A percentile compares a stretch with the other conserved stretches of the same genome.
These are phyloP conservation scores for Coreius guichenoti DNA, from an alignment of 2,797 vertebrate species.

Conservation along the genomic window DNA sequence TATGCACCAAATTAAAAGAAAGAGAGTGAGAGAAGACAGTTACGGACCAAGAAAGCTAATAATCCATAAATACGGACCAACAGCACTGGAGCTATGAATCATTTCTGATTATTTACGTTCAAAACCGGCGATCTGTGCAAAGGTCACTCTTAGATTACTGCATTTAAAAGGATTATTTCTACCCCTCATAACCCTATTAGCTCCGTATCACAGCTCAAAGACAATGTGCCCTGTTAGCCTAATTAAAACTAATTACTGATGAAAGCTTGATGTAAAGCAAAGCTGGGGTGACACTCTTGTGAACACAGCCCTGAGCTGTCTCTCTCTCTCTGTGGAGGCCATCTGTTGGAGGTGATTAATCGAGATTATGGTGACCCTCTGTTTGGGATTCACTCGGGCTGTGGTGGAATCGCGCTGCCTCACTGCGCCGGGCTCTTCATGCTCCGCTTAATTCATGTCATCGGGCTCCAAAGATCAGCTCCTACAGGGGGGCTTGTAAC, in stretches of 20 bases:
- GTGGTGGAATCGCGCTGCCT: neutral
- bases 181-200: constrained; percentile 70
- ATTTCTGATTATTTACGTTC: constrained; percentile 75
- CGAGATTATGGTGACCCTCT: constrained; percentile 41
- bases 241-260: constrained; percentile 79
- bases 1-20: constrained; percentile 39
- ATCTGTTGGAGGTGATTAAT: constrained; percentile 52
- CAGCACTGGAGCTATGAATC: constrained; percentile 67
- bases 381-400: constrained; percentile 22
- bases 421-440: constrained; percentile 11
- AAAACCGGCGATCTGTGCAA: constrained; percentile 68
- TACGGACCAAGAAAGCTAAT: constrained; percentile 63
- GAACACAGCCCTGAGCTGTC: constrained; percentile 57
- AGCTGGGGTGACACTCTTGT: constrained; percentile 46
- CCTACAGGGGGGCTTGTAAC: constrained; percentile 21
- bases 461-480: constrained; percentile 25
- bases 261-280: constrained; percentile 68
- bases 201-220: constrained; percentile 69
- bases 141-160: constrained; percentile 68
- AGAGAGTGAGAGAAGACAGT: constrained; percentile 48
- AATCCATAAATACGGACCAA: constrained; percentile 73
- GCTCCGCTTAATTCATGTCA: constrained; percentile 36
- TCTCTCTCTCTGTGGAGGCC: constrained; percentile 60
- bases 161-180: constrained; percentile 72
- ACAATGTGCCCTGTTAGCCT: constrained; percentile 72